Evolutionary conservation across 2,797 vertebrate species (phyloP), one percentile per base, ranked within the genome.

Genomic region (Rhabdophis nuchalis): DNA sequence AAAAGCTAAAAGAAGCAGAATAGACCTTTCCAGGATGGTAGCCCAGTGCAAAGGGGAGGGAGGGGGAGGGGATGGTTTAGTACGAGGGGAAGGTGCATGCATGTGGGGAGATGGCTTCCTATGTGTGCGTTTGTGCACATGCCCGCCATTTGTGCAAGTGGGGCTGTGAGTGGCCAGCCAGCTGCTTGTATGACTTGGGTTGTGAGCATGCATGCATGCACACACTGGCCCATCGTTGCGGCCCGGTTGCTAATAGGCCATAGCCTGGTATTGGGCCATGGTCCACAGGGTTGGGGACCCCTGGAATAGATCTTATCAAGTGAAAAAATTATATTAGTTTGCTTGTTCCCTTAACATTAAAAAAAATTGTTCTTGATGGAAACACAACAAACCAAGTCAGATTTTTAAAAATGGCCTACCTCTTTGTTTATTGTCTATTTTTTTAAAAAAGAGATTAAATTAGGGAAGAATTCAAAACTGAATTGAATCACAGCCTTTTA

Each of bases 191-290:
- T 29, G 27, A 61, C 27, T 29, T 61, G 60, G 60, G 11, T 27
- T 61, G 27, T 61, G 60, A 29, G 27, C 1, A 4, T 29, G 60
- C 27, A 61, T 61, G 27, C 11, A 61, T 61, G 57, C 0, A 0
- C 7, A 4, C 4, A 1, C 60, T 4, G 3, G 29, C 10, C 60
- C 11, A n/a, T 64, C 12, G 0, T n/a, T 0, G 11, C 4, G 1
- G 29, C 12, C 29, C 4, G 4, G 11, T 64, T 64, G 11, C 60
- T 64, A n/a, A 64, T n/a, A 64, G 27, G 29, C 23, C 8, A 60
- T 27, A 23, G 58, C 11, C 60, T 5, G 29, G 29, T n/a, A 29
- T 29, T 14, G 60, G 60, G 27, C 60, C 1, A 4, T 2, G 12
- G 27, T 29, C 60, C 60, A 64, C 60, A 64, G 29, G 4, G n/a